Conservation (phyloP, 2,888 invertebrate species). For the Microchrysa polita region DNA sequence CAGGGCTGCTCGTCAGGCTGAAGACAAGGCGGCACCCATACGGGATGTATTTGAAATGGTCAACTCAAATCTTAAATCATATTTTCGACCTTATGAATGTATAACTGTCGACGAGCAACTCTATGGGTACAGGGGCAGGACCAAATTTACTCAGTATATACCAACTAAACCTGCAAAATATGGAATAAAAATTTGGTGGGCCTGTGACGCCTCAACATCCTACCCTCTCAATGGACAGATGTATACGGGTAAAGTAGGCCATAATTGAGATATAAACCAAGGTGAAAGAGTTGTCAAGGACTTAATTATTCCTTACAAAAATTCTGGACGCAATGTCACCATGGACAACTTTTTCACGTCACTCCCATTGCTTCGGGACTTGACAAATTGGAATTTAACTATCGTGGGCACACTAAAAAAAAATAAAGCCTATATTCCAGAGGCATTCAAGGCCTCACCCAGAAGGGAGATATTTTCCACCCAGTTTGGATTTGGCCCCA, state of each 20-base stretch:
- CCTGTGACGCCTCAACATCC: slow-evolving; percentile 53
- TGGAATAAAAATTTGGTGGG: slow-evolving; percentile 55
- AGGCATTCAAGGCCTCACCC: background rate
- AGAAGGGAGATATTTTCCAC: background rate
- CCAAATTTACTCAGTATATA: slow-evolving; percentile 53
- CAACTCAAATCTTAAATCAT: too few species aligned
- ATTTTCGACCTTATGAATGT: background rate
- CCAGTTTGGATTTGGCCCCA: background rate
- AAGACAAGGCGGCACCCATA: slow-evolving; percentile 51
- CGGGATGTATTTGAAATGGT: too few species aligned
- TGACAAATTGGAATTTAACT: background rate
- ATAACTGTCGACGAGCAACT: slow-evolving; percentile 54
- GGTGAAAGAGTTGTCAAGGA: slow-evolving; percentile 28
- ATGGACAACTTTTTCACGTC: slow-evolving; percentile 41
- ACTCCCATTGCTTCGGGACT: slow-evolving; percentile 10
- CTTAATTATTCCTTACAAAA: slow-evolving; percentile 11
- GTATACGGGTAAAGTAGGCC: slow-evolving; percentile 51
- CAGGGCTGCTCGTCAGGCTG: background rate
- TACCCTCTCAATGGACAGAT: slow-evolving; percentile 53
- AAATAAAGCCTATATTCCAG: slow-evolving; percentile 7
- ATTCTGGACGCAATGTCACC: slow-evolving; percentile 15
- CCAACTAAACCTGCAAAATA: slow-evolving; percentile 54
- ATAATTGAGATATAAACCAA: slow-evolving; percentile 43
- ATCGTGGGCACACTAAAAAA: background rate
- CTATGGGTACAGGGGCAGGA: slow-evolving; percentile 52